Evolutionary conservation across 2,888 invertebrate genomes (phyloP), one percentile per base, ranked within the genome.

Genomic region (Teleiodes luculella): DNA sequence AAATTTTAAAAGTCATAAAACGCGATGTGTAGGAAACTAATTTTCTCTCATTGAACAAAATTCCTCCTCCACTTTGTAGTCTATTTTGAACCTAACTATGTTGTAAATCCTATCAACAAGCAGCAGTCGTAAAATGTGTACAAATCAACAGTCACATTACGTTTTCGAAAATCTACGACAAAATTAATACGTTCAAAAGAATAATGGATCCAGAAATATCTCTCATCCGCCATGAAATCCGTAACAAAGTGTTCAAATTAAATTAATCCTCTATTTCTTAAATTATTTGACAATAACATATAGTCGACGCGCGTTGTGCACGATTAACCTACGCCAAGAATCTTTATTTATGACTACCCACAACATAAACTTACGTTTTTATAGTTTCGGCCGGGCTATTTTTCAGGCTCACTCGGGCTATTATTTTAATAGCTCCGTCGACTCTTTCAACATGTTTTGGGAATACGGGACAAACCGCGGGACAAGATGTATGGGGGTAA

Each of bases 271-370:
- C 65, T 65, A 70, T 76, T 74, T 76, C 74, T 77, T 76, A 79
- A 79, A 78, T 78, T 72, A 76, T 77, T 73, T 83, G 86, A 84
- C 86, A 82, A 80, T 80, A 81, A 85, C 77, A 78, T 70, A 83
- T 73, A 72, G 78, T 73, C 66, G 65, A 55, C 59, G 61, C 64
- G 72, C 70, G 66, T 60, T 70, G 73, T 62, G 60, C 62, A 65
- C 76, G 74, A 80, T 78, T 68, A 59, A 60, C 57, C 56, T 54
- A 54, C 48, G 56, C 30, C 24, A 39, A 48, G 59, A 58, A 61
- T 61, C 61, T 58, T 63, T 62, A 66, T 54, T 54, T 57, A 57
- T 36, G 28, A 43, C 62, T 58, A 57, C 46, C 62, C 57, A 62
- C 62, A 63, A 66, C 67, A 54, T 54, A 54, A 73, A 73, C 61